Evolutionary conservation across 2,888 invertebrate species (phyloP).

Genomic region (Odontocolon sp.): DNA sequence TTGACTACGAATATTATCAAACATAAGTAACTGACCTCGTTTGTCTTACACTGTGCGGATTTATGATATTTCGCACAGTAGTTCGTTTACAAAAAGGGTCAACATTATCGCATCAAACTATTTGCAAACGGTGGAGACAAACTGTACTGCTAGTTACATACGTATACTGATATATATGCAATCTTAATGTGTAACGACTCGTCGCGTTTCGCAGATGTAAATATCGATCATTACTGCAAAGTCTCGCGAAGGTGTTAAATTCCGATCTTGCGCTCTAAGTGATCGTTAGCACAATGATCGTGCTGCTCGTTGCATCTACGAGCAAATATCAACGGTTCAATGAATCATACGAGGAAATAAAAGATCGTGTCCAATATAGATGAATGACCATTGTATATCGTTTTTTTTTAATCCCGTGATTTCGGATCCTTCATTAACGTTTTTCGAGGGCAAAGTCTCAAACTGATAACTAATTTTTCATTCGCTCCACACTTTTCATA

Average conservation of each 20-base stretch:
- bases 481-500: no score
- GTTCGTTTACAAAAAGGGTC: no score
- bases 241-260: constrained; percentile 33
- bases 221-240: constrained; percentile 19
- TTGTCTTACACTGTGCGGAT: background rate
- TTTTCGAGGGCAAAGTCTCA: background rate
- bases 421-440: background rate
- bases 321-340: constrained; percentile 21
- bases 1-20: constrained; percentile 36
- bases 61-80: background rate
- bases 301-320: background rate
- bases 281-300: constrained; percentile 12
- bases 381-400: constrained; percentile 14
- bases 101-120: no score
- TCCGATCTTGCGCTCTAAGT: constrained; percentile 11
- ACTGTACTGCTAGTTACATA: no score
- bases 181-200: background rate
- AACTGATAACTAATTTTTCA: no score
- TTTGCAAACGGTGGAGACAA: no score
- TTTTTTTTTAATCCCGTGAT: background rate
- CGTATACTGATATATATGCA: background rate
- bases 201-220: constrained; percentile 1
- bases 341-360: constrained; percentile 4
- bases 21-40: constrained; percentile 1
- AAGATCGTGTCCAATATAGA: background rate